A percentile compares a stretch with the other conserved stretches of the same genome.
Evolutionary conservation across 1,140 invertebrate genomes (phyloP).

Genomic region (Psilanteris sp.): DNA sequence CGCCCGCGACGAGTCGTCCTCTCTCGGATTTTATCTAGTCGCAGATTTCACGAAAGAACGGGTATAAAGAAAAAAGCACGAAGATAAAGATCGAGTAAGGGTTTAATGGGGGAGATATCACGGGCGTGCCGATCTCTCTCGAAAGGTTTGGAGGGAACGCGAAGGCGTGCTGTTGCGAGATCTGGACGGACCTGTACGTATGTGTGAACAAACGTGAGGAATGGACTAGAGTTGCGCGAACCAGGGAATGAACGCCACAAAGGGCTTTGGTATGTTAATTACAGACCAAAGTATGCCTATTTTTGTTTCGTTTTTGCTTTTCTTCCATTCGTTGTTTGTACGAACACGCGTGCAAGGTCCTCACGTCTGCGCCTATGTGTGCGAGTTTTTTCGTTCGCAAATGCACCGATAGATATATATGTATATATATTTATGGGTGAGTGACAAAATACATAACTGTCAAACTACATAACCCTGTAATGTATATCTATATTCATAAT

Average conservation of each 20-base stretch:
- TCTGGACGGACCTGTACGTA: slow-evolving; percentile 55
- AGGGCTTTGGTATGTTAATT: slow-evolving; percentile 79
- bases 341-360: slow-evolving; percentile 10
- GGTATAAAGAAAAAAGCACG: slow-evolving; percentile 51
- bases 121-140: slow-evolving; percentile 56
- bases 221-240: slow-evolving; percentile 58
- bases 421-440: too few relatives aligned
- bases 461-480: too few relatives aligned
- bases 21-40: slow-evolving; percentile 40
- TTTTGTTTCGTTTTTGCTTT: slow-evolving; percentile 24
- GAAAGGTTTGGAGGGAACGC: slow-evolving; percentile 56
- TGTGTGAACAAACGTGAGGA: slow-evolving; percentile 59
- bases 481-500: too few relatives aligned
- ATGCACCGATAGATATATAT: too few relatives aligned
- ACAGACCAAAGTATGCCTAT: slow-evolving; percentile 71
- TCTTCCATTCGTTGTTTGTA: slow-evolving; percentile 28
- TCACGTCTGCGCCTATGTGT: background rate
- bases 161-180: slow-evolving; percentile 60
- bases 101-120: slow-evolving; percentile 60
- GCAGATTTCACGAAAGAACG: slow-evolving; percentile 43
- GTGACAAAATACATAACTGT: too few relatives aligned
- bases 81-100: slow-evolving; percentile 62
- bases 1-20: slow-evolving; percentile 5
- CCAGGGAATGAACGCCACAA: slow-evolving; percentile 64
- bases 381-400: slow-evolving; percentile 2